phyloP scores from a whole-genome alignment of 2,888 invertebrate species.

The Trissonchulus latispiculum region DNA sequence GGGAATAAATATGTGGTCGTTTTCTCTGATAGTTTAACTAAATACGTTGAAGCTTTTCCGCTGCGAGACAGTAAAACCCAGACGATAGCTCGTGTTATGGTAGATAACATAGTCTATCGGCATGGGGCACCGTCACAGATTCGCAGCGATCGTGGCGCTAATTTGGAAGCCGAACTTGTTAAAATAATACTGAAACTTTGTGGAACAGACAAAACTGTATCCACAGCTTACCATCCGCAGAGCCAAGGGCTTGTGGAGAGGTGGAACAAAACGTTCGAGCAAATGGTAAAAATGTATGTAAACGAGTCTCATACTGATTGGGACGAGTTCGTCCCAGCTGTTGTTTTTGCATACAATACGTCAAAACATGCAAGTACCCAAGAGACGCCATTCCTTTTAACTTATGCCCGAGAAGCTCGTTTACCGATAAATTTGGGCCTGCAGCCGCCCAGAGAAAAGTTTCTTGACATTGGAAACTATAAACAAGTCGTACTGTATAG shows the following conservation, averaged over 20 bases:
- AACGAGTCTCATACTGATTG: conserved; percentile 19
- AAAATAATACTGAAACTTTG: neutral
- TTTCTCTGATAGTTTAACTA: conserved; percentile 16
- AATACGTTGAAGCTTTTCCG: neutral
- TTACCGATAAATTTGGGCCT: conserved; percentile 7
- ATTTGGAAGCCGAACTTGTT: neutral
- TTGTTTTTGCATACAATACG: conserved; percentile 24
- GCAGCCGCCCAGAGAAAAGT: neutral
- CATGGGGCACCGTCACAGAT: neutral
- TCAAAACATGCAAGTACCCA: conserved; percentile 19
- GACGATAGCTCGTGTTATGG: conserved; percentile 13
- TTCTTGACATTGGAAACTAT: neutral
- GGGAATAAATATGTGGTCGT: conserved; percentile 30
- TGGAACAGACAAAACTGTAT: neutral
- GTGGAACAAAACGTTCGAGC: conserved; percentile 24
- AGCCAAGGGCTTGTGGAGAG: conserved; percentile 27
- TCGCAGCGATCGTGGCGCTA: neutral
- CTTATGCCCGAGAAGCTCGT: conserved; percentile 17
- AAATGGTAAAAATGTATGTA: conserved; percentile 13
- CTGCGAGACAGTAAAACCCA: neutral
- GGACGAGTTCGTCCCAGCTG: conserved; percentile 24
- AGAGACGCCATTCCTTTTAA: conserved; percentile 19
- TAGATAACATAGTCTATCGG: neutral
- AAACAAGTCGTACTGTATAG: neutral
- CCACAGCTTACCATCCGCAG: conserved; percentile 17